These are phyloP conservation scores for Alces alces DNA, from an alignment of 2,113 vertebrate genomes.

Conservation along the genomic window DNA sequence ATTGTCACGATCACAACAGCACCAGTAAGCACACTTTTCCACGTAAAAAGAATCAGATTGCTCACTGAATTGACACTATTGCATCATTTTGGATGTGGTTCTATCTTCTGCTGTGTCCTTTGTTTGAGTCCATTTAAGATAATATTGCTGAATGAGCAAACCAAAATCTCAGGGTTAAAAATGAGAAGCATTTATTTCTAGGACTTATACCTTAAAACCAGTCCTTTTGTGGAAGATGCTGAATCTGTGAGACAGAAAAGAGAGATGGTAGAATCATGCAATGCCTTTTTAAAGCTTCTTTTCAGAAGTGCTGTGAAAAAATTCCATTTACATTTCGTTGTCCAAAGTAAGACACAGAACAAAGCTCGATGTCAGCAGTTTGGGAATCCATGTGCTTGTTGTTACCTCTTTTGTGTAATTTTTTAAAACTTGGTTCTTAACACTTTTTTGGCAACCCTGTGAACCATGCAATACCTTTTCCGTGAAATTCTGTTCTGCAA, in stretches of 20 bases:
- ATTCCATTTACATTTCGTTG: neutral
- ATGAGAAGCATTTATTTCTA: neutral
- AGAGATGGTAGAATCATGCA: neutral
- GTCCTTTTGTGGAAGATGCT: neutral
- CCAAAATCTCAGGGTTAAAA: neutral
- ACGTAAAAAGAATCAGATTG: neutral
- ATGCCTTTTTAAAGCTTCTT: neutral
- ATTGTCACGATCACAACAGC: neutral
- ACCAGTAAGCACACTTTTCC: neutral
- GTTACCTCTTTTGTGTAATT: neutral
- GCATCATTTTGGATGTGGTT: neutral
- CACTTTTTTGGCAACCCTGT: neutral
- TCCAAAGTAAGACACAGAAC: neutral
- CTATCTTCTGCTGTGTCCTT: neutral
- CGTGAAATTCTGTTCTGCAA: neutral
- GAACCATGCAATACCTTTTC: neutral
- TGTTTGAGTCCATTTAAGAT: neutral
- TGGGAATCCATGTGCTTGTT: neutral
- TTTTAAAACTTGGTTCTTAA: neutral
- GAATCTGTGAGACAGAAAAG: neutral
- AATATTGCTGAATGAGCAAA: neutral
- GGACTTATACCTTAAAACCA: neutral
- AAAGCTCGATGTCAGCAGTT: neutral
- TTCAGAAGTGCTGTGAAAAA: neutral
- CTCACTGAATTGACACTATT: neutral